Base-by-base conservation (phyloP, 2,113 vertebrate species). In the Zosterops hypoxanthus region DNA sequence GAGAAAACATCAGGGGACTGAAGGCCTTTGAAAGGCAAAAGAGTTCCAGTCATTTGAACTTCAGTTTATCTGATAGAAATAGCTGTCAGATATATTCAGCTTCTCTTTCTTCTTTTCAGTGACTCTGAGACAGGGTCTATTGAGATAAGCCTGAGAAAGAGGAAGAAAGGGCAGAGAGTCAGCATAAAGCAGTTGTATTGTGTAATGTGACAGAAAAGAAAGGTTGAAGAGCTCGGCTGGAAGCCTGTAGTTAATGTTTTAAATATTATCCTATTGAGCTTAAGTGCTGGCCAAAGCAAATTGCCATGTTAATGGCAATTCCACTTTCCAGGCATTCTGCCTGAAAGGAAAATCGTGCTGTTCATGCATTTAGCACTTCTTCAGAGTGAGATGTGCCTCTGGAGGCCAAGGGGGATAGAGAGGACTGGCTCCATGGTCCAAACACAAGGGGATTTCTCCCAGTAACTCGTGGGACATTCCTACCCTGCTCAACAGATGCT, bases 51-150 rank as follows among this genome's bases (percentile, higher is more conserved):
- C 88, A 76, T 96, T 94, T 96, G 96, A 97, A 97, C 96, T 97
- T 97, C 86, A 88, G 93, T 95, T 97, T 94, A 97, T 97, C 97
- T 96, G 97, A 97, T 97, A 90, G 92, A 97, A 97, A 96, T 76
- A 72, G 55, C 97, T 96, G 97, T 97, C 97, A 97, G 92, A 95
- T 96, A 75, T 76, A 94, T 92, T 96, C 92, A 94, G 93, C 53
- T 83, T 83, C 84, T 88, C 80, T 96, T 97, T 96, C 92, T 94
- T 95, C 77, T 78, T 96, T 95, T 90, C 70, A 89, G 80, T 94
- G 93, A 49, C 81, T 96, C 69, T 59, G 55, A 93, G 93, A 91
- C 55, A 82, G 71, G 56, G n/a, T 41, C 95, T 81, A 93, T 34
- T 79, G 93, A 95, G 96, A 97, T 96, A 97, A 97, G 93, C 84